Conservation (phyloP, 1,140 invertebrate genomes). For the Sipha flava region DNA sequence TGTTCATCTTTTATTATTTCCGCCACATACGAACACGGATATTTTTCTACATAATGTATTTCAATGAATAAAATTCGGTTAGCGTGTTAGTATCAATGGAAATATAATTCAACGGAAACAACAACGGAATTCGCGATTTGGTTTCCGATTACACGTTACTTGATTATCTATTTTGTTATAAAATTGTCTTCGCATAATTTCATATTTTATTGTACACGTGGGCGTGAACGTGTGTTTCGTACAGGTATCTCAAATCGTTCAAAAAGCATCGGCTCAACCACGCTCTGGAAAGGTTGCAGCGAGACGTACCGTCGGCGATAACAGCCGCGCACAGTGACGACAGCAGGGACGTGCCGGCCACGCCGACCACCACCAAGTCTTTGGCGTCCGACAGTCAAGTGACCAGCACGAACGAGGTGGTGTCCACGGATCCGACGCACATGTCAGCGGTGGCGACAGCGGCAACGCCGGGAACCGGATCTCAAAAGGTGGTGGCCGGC, state of each 20-base stretch:
- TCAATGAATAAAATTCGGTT: too few species aligned
- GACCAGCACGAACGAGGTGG: slow-evolving; percentile 61
- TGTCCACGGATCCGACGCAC: too few species aligned
- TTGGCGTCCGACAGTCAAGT: slow-evolving; percentile 53
- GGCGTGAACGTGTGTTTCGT: neutral
- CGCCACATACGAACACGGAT: too few species aligned
- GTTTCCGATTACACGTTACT: too few species aligned
- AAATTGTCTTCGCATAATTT: too few species aligned
- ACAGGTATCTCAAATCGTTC: slow-evolving; percentile 73
- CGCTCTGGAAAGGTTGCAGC: slow-evolving; percentile 65
- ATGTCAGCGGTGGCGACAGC: slow-evolving; percentile 47
- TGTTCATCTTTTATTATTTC: too few species aligned
- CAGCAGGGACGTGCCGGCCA: slow-evolving; percentile 21
- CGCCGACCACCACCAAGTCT: slow-evolving; percentile 30
- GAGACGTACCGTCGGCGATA: neutral
- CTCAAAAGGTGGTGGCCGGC: slow-evolving; percentile 38
- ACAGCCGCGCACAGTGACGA: neutral
- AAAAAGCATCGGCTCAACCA: slow-evolving; percentile 82
- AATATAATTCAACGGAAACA: too few species aligned
- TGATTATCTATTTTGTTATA: too few species aligned
- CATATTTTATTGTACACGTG: too few species aligned
- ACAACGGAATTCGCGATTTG: too few species aligned
- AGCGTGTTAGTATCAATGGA: too few species aligned
- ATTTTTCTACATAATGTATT: too few species aligned
- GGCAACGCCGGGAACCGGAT: neutral